These are phyloP conservation scores for Anser cygnoides DNA, from an alignment of 2,113 vertebrate species.

Conservation along the genomic window DNA sequence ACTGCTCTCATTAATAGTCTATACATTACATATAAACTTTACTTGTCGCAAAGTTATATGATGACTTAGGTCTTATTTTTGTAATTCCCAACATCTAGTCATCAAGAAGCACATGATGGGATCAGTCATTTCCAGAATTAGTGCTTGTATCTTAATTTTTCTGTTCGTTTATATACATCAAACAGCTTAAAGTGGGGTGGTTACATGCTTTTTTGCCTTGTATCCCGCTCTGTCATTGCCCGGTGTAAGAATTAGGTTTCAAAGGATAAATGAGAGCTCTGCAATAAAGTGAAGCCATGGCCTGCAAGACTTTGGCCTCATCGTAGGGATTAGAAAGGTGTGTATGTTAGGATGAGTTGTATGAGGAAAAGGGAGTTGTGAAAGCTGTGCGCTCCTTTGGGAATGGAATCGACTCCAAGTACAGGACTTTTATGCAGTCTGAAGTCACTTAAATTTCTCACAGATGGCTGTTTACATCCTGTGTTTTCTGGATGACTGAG, in stretches of 20 bases:
- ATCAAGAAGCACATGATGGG: not conserved
- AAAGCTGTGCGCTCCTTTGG: not conserved
- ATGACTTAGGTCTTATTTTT: not conserved
- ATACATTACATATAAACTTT: not conserved
- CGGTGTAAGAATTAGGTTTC: not conserved
- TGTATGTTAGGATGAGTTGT: not conserved
- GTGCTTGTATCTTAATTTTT: not conserved
- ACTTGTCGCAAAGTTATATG: not conserved
- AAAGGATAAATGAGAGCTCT: not conserved
- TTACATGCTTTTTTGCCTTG: not conserved
- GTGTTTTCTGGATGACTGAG: not conserved
- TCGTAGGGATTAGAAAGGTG: not conserved
- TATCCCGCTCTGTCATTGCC: not conserved
- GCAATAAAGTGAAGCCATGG: not conserved
- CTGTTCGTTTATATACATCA: not conserved
- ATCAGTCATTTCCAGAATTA: not conserved
- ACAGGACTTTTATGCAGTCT: not conserved
- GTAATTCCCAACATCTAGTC: not conserved
- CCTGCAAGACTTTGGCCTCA: not conserved
- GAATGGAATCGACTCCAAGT: not conserved
- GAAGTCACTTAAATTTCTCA: not conserved
- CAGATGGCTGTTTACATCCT: not conserved
- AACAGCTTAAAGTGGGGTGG: not conserved
- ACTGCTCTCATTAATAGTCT: not conserved
- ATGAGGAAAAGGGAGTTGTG: not conserved